Evolutionary conservation across 1,140 invertebrate species (phyloP).

Genomic region (Teleogryllus occipitalis): DNA sequence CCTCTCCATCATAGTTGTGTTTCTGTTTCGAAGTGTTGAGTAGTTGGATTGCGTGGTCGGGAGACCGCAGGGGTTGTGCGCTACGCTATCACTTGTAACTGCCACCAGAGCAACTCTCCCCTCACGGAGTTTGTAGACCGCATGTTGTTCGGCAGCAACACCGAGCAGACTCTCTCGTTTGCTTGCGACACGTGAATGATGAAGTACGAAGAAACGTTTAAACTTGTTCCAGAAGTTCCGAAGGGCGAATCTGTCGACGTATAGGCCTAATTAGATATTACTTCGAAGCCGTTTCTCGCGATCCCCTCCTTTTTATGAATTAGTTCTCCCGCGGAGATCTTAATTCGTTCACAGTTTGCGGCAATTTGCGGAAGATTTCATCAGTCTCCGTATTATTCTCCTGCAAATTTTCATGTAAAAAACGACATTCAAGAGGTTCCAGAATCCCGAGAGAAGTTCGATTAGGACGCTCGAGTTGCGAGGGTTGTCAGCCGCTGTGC

Average conservation of each 20-base stretch:
- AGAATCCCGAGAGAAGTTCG: not conserved
- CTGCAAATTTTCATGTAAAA: too few relatives aligned
- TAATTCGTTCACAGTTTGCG: too few relatives aligned
- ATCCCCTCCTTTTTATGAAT: too few relatives aligned
- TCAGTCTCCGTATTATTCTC: too few relatives aligned
- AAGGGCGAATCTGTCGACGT: too few relatives aligned
- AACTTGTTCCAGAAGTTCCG: not conserved
- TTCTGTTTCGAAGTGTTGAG: conserved; percentile 1
- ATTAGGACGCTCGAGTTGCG: not conserved
- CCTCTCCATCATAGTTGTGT: conserved; percentile 3
- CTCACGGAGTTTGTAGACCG: not conserved
- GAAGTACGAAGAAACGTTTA: not conserved
- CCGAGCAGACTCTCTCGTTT: not conserved
- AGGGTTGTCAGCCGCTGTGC: not conserved
- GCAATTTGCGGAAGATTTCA: too few relatives aligned
- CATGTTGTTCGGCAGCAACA: not conserved
- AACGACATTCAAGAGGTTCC: too few relatives aligned
- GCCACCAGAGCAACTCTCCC: not conserved
- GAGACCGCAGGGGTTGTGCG: not conserved
- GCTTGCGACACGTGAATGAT: not conserved
- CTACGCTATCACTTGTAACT: not conserved
- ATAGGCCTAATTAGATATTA: too few relatives aligned
- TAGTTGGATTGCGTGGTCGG: not conserved
- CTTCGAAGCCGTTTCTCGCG: too few relatives aligned
- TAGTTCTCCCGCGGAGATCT: too few relatives aligned